Evolutionary conservation across 2,113 vertebrate species (phyloP).

Genomic region (Macrotus californicus): DNA sequence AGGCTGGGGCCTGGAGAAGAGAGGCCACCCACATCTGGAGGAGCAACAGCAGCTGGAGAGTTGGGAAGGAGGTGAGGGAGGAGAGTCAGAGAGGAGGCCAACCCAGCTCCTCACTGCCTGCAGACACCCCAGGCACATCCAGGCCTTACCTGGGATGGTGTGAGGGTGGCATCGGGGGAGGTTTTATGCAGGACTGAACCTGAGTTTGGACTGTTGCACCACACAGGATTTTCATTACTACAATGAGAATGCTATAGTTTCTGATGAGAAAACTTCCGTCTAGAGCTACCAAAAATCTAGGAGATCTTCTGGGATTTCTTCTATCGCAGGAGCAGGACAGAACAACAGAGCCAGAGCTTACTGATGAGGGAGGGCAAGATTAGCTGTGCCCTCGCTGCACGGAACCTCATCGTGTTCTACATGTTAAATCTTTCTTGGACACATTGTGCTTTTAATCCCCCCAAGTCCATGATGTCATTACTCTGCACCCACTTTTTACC

Average conservation of each 20-base stretch:
- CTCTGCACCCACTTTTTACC: background rate
- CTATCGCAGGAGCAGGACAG: background rate
- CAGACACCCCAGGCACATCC: background rate
- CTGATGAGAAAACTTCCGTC: background rate
- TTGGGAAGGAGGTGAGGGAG: background rate
- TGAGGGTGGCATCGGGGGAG: too few species aligned
- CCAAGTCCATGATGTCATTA: accelerated
- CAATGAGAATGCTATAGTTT: background rate
- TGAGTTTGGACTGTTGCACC: background rate
- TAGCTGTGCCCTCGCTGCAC: accelerated
- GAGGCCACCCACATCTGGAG: too few species aligned
- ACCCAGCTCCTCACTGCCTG: accelerated
- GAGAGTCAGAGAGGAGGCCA: too few species aligned
- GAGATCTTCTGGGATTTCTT: background rate
- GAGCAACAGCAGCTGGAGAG: background rate
- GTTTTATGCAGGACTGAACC: background rate
- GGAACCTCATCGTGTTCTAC: background rate
- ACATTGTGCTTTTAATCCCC: background rate
- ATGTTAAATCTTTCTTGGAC: background rate
- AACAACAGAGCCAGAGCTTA: background rate
- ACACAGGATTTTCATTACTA: background rate
- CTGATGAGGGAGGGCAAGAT: background rate
- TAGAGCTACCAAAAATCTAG: background rate
- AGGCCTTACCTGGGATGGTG: too few species aligned
- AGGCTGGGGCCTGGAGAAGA: background rate